phyloP scores from a whole-genome alignment of 1,140 invertebrate species.

The Triops longicaudatus region DNA sequence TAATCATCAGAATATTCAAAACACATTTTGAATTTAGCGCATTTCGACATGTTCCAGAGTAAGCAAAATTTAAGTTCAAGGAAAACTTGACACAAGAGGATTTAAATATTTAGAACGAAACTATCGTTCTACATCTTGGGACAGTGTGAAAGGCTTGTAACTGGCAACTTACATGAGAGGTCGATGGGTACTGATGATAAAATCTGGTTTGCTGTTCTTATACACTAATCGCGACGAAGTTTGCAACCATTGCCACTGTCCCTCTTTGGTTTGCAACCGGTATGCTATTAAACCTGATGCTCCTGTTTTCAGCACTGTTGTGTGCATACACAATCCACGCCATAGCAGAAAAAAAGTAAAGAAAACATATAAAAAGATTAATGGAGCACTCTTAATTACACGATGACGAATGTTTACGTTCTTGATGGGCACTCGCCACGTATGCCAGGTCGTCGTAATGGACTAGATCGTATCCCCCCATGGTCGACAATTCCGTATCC shows the following conservation, averaged over 20 bases:
- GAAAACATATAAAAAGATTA: conserved; percentile 20
- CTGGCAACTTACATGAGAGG: conserved; percentile 77
- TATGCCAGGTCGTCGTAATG: conserved; percentile 88
- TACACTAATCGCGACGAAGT: conserved; percentile 93
- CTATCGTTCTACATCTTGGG: background rate
- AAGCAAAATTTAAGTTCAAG: too few relatives aligned
- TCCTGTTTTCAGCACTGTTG: conserved; percentile 89
- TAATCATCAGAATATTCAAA: too few relatives aligned
- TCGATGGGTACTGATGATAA: conserved; percentile 94
- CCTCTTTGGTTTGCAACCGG: conserved; percentile 85
- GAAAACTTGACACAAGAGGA: too few relatives aligned
- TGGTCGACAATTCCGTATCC: conserved; percentile 79
- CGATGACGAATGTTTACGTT: conserved; percentile 64
- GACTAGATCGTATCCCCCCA: conserved; percentile 92
- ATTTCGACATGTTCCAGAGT: too few relatives aligned
- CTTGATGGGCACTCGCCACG: conserved; percentile 96
- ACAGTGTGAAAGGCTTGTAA: background rate
- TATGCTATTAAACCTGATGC: conserved; percentile 98
- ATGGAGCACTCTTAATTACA: conserved; percentile 9
- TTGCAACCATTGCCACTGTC: conserved; percentile 96
- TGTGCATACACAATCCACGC: background rate
- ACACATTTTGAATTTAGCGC: too few relatives aligned
- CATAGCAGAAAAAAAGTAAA: conserved; percentile 21
- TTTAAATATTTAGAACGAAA: background rate
- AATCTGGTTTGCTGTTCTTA: conserved; percentile 98